These are phyloP conservation scores for Melieria picta DNA, from an alignment of 2,888 invertebrate genomes.

Conservation along the genomic window DNA sequence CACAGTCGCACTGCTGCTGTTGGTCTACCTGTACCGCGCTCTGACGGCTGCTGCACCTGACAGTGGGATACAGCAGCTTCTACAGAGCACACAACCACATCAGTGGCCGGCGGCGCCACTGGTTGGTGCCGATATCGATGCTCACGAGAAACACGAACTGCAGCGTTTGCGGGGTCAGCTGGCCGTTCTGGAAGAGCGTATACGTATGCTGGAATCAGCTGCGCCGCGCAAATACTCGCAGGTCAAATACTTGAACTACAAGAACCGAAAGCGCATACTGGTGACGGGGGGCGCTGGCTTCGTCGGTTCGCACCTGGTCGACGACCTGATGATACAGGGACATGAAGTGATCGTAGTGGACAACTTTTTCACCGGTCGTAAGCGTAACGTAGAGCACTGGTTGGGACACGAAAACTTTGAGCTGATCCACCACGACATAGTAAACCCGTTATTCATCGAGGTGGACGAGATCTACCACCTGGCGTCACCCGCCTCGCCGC, in stretches of 20 bases:
- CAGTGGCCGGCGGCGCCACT: not conserved
- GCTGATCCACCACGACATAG: slow-evolving; percentile 97
- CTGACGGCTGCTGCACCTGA: slow-evolving; percentile 34
- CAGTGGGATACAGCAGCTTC: not conserved
- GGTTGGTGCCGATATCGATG: slow-evolving; percentile 19
- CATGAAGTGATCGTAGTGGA: slow-evolving; percentile 97
- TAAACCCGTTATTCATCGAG: slow-evolving; percentile 96
- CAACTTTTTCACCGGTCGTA: slow-evolving; percentile 97
- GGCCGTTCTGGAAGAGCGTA: slow-evolving; percentile 73
- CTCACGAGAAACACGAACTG: slow-evolving; percentile 73
- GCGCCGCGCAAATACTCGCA: slow-evolving; percentile 88
- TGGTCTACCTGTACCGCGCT: slow-evolving; percentile 54
- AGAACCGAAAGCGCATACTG: slow-evolving; percentile 91
- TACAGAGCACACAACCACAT: not conserved
- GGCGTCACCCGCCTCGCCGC: slow-evolving; percentile 98
- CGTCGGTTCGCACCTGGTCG: slow-evolving; percentile 98
- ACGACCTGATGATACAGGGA: slow-evolving; percentile 92
- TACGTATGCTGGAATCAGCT: slow-evolving; percentile 76
- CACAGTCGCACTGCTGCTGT: slow-evolving; percentile 45
- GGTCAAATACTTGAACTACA: slow-evolving; percentile 91
- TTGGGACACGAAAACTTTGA: slow-evolving; percentile 99
- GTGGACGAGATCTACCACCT: slow-evolving; percentile 98
- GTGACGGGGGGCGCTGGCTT: slow-evolving; percentile 97
- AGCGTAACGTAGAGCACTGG: slow-evolving; percentile 98
- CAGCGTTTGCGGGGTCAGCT: slow-evolving; percentile 66